These are phyloP conservation scores for Macrophya alboannulata DNA, from an alignment of 2,888 invertebrate species.

Conservation along the genomic window DNA sequence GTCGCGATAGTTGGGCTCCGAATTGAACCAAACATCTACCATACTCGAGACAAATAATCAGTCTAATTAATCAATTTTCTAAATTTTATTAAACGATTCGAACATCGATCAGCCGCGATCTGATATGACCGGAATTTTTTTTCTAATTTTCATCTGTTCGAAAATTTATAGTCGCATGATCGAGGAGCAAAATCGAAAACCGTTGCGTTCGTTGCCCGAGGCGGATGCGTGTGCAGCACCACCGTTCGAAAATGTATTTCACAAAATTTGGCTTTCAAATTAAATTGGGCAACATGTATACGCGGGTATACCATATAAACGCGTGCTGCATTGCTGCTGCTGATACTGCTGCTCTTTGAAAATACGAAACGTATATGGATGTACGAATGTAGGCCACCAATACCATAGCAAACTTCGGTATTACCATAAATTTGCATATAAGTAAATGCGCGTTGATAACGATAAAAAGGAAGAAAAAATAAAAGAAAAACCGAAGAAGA, in stretches of 20 bases:
- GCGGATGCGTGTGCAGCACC: not conserved
- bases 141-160: not conserved
- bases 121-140: not conserved
- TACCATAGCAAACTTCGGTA: not conserved
- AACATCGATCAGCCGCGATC: not conserved
- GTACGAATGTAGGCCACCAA: constrained; percentile 22
- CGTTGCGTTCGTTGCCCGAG: not conserved
- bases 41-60: not conserved
- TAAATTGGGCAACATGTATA: constrained; percentile 24
- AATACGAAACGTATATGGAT: not conserved
- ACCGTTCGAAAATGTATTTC: not conserved
- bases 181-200: not conserved
- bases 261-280: constrained; percentile 48
- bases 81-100: not conserved
- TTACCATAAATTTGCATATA: constrained; percentile 5
- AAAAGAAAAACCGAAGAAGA: not conserved
- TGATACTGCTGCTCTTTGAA: not conserved
- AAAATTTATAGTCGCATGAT: not conserved
- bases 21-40: not conserved
- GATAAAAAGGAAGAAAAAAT: not conserved
- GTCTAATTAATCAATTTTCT: not conserved
- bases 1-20: not conserved
- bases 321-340: not conserved
- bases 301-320: not conserved
- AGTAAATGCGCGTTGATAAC: constrained; percentile 13